These are phyloP conservation scores for Scopus umbretta DNA, from an alignment of 2,113 vertebrate species.

Conservation along the genomic window DNA sequence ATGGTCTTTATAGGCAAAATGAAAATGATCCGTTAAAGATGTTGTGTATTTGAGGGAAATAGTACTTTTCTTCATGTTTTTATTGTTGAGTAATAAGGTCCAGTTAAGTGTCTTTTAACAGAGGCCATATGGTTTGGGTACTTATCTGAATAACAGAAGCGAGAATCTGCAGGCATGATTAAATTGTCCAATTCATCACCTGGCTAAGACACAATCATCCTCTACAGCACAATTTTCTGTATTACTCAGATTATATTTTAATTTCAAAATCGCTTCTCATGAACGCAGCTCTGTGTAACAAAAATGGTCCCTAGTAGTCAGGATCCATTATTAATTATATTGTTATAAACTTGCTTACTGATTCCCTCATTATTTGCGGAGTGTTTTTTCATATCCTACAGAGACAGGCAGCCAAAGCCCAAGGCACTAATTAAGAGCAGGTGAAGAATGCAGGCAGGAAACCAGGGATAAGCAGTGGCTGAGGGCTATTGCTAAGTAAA, in stretches of 20 bases:
- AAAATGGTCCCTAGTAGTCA: background rate
- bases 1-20: background rate
- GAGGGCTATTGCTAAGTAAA: slow-evolving; percentile 5
- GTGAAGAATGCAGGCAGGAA: slow-evolving; percentile 28
- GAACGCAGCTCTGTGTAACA: background rate
- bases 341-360: background rate
- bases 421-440: slow-evolving; percentile 12
- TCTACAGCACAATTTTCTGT: background rate
- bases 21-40: background rate
- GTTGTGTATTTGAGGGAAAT: background rate
- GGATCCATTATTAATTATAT: background rate
- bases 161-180: background rate
- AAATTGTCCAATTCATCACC: background rate
- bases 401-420: background rate
- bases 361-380: slow-evolving; percentile 6
- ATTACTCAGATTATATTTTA: background rate
- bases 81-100: background rate
- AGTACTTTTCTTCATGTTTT: background rate
- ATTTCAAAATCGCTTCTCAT: background rate
- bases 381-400: background rate
- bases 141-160: background rate
- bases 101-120: background rate
- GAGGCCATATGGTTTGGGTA: background rate
- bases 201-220: background rate
- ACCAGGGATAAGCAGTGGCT: background rate